Evolutionary conservation across 2,113 vertebrate genomes (phyloP), one percentile per base, ranked within the genome.

Genomic region (Lucifuga dentata): DNA sequence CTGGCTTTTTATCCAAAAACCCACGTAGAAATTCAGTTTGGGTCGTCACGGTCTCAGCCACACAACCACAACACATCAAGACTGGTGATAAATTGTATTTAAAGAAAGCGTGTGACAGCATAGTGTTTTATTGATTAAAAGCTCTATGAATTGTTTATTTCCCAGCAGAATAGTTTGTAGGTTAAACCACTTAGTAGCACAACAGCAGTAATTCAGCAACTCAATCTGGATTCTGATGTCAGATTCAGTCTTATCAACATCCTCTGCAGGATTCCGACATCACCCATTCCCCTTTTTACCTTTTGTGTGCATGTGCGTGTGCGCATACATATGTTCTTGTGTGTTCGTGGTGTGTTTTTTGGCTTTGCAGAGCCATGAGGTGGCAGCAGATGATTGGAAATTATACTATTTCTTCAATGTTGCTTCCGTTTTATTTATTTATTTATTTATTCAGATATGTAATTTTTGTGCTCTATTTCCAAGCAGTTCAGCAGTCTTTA

Each of bases 381-480:
- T 45, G 50, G 68, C 57, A 23, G 12, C 17, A 17, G 26, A 1
- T 50, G 16, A 43, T n/a, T 7, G 16, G 17, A 44, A 49, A 55
- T 32, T 32, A 23, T 6, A 8, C 24, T 3, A 17, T 50, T 0
- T 1, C 19, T 15, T 1, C n/a, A 1, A 20, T 12, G 0, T 35
- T 11, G 21, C 29, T 16, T 23, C 11, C 11, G 17, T 79, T 58
- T 66, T 17, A 24, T 46, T 51, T 35, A n/a, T n/a, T n/a, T n/a
- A n/a, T n/a, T n/a, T n/a, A n/a, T n/a, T n/a, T n/a, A n/a, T n/a
- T 55, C 6, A 23, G 46, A 49, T 70, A 49, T 72, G 5, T 48
- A 23, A 44, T 58, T 35, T 23, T 5, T n/a, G 19, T 65, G 51
- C 19, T 33, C 4, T 21, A 41, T 50, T 29, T 24, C 66, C 26